Evolutionary conservation across 2,797 vertebrate species (phyloP).

Genomic region (Sebastes vulpes): DNA sequence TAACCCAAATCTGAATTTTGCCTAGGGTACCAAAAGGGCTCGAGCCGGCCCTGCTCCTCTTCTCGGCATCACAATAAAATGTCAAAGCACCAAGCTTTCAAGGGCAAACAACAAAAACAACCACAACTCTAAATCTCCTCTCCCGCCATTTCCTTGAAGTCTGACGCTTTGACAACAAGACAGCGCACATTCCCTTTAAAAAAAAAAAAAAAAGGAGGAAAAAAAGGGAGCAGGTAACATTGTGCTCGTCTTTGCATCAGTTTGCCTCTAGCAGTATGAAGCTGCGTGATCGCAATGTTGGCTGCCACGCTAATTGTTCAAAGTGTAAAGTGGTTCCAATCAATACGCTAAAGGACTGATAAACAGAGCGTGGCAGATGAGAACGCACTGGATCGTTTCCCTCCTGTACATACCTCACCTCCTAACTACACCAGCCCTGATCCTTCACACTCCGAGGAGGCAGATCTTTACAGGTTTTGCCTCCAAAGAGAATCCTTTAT

Average conservation of each 20-base stretch:
- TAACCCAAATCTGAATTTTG: too few species aligned
- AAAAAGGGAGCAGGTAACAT: background rate
- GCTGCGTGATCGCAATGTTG: background rate
- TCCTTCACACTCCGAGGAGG: background rate
- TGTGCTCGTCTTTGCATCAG: background rate
- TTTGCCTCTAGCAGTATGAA: background rate
- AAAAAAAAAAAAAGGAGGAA: too few species aligned
- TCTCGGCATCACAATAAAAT: constrained; percentile 19
- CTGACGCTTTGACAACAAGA: constrained; percentile 3
- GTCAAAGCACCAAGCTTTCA: constrained; percentile 31
- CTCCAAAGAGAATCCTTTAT: background rate
- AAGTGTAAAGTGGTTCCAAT: constrained; percentile 16
- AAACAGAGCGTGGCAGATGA: constrained; percentile 32
- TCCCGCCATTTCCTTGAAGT: constrained; percentile 7
- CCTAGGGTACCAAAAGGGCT: too few species aligned
- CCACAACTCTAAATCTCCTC: constrained; percentile 1
- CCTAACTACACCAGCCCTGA: background rate
- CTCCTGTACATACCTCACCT: background rate
- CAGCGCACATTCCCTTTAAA: background rate
- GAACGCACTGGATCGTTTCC: constrained; percentile 11
- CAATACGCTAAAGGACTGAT: constrained; percentile 25
- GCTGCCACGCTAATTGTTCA: constrained; percentile 43
- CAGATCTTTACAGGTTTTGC: background rate
- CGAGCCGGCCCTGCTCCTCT: too few species aligned
- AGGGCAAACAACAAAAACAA: constrained; percentile 7